Evolutionary conservation across 1,140 invertebrate genomes (phyloP).

Genomic region (Drosophila nebulosa): DNA sequence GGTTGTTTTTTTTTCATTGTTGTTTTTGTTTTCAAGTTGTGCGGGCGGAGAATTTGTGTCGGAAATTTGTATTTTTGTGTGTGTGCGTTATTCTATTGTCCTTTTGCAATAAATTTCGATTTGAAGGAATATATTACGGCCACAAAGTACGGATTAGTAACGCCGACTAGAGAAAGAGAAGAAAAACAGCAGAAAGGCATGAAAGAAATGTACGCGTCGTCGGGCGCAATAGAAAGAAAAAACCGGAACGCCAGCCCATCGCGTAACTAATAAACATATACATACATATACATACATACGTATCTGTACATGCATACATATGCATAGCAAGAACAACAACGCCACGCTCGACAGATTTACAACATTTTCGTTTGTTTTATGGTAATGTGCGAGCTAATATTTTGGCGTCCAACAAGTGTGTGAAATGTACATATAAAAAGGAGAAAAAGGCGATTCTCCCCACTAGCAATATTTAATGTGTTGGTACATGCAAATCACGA

Average conservation of each 20-base stretch:
- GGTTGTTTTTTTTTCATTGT: not conserved
- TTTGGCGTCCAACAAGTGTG: slow-evolving; percentile 8
- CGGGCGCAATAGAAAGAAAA: not conserved
- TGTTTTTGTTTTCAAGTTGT: not conserved
- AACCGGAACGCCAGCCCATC: not conserved
- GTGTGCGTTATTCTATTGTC: not conserved
- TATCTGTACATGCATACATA: not conserved
- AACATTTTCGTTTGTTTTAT: slow-evolving; percentile 6
- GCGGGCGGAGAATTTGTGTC: not conserved
- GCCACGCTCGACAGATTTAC: slow-evolving; percentile 5
- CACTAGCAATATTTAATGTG: not conserved
- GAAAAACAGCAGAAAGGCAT: not conserved
- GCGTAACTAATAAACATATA: slow-evolving; percentile 1
- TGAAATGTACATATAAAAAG: not conserved
- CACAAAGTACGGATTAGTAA: not conserved
- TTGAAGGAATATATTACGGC: not conserved
- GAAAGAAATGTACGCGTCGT: not conserved
- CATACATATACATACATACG: slow-evolving; percentile 1
- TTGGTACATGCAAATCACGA: not conserved
- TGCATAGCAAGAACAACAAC: slow-evolving; percentile 5
- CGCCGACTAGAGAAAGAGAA: not conserved
- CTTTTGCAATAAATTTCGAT: not conserved
- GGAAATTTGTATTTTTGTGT: not conserved
- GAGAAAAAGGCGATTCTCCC: not conserved
- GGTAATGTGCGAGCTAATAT: slow-evolving; percentile 11